Conservation (phyloP, 2,888 invertebrate species). For the Gymnoscelis rufifasciata region DNA sequence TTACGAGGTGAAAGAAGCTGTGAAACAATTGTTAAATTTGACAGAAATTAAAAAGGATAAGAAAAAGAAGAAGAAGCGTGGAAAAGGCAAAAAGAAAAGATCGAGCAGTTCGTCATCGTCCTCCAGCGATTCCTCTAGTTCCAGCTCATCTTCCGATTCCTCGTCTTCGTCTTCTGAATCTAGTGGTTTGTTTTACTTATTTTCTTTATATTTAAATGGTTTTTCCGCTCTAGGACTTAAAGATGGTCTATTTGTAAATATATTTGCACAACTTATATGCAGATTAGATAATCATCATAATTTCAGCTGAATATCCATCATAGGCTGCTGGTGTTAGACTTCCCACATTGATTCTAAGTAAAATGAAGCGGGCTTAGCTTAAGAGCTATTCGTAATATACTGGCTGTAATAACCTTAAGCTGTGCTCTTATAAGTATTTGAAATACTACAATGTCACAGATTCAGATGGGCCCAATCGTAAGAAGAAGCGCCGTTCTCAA, state of each 20-base stretch:
- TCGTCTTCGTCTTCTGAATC: conserved; percentile 80
- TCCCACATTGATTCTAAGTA: too few relatives aligned
- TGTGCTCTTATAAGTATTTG: conserved; percentile 6
- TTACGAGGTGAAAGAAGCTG: conserved; percentile 82
- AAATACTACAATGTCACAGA: conserved; percentile 43
- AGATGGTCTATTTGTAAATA: too few relatives aligned
- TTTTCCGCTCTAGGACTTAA: too few relatives aligned
- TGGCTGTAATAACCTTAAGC: not conserved
- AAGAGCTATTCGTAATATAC: not conserved
- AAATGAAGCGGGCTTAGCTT: too few relatives aligned
- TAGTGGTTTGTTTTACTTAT: conserved; percentile 52
- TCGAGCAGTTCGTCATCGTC: conserved; percentile 83
- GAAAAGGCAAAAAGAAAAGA: conserved; percentile 82
- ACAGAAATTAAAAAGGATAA: conserved; percentile 81
- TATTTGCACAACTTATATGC: too few relatives aligned
- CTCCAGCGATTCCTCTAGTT: conserved; percentile 83
- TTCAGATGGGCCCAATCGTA: conserved; percentile 73
- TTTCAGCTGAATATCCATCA: too few relatives aligned
- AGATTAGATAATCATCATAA: too few relatives aligned
- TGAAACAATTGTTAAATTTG: conserved; percentile 81
- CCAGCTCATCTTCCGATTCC: conserved; percentile 79
- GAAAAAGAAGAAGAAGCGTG: conserved; percentile 82
- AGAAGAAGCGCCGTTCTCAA: conserved; percentile 80
- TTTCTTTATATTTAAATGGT: not conserved
- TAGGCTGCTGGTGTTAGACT: too few relatives aligned